A percentile compares a stretch with the other conserved stretches of the same genome.
Evolutionary conservation across 2,113 vertebrate genomes (phyloP).

Genomic region (Lophius piscatorius): DNA sequence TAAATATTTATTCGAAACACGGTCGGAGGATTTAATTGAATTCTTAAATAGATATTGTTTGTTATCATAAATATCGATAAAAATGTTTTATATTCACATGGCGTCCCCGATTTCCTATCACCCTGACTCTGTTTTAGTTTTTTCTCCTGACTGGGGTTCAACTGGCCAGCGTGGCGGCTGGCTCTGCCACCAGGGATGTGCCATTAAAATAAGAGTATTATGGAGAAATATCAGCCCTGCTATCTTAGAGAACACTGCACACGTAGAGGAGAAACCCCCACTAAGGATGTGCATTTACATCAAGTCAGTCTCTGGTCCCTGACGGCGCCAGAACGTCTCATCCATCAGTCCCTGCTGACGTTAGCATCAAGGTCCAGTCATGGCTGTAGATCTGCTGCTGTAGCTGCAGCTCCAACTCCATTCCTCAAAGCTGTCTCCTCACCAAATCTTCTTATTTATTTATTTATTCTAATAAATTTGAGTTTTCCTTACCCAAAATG

Average conservation of each 20-base stretch:
- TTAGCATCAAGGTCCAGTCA: constrained; percentile 52
- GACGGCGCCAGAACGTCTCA: constrained; percentile 37
- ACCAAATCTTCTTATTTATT: no score
- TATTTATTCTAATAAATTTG: no score
- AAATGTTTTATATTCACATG: constrained; percentile 40
- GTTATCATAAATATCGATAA: constrained; percentile 42
- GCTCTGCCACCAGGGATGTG: constrained; percentile 38
- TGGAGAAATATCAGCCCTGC: constrained; percentile 50
- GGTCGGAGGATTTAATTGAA: constrained; percentile 36
- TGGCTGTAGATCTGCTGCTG: constrained; percentile 8
- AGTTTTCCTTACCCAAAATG: no score
- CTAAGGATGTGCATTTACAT: constrained; percentile 35
- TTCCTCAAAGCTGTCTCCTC: constrained; percentile 5
- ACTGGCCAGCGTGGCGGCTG: constrained; percentile 46
- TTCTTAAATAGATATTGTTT: constrained; percentile 36
- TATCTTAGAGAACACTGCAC: constrained; percentile 33
- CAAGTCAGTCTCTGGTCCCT: constrained; percentile 16
- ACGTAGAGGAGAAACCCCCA: constrained; percentile 43
- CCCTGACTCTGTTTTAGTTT: constrained; percentile 41
- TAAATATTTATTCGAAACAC: constrained; percentile 36
- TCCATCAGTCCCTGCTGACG: constrained; percentile 32
- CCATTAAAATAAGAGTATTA: constrained; percentile 61
- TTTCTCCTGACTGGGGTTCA: constrained; percentile 38
- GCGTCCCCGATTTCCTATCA: constrained; percentile 33
- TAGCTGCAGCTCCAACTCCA: constrained; percentile 9